Evolutionary conservation across 2,888 invertebrate genomes (phyloP), one percentile per base, ranked within the genome.

Genomic region (Neoscelio sp.): DNA sequence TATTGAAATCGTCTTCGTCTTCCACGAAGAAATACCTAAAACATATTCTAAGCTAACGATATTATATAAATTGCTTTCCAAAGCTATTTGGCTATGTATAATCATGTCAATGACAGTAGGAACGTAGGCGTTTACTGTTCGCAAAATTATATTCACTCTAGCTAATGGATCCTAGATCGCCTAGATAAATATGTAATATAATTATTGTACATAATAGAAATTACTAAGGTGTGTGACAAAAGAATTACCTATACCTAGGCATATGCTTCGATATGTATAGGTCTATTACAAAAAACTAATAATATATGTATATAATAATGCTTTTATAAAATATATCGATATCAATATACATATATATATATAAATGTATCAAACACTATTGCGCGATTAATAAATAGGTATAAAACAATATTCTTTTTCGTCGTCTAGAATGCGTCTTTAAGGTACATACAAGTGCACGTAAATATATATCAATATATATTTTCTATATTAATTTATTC

Each of bases 251-350:
- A 85, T 78, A 80, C 81, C 82, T 82, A 85, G 80, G 80, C 71
- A 83, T 83, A 85, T 86, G 74, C 81, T 85, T 82, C 83, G 83
- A 85, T 85, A 85, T 85, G 83, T 85, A 84, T 86, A 86, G 81
- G 82, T 86, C 88, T 89, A 90, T 89, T 87, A 88, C 86, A 88
- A 87, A 87, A 86, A 87, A 87, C 85, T 88, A 87, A 70, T 82
- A 73, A 75, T 80, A 82, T 84, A 74, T 75, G 79, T 84, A 85
- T 86, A 82, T 87, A 86, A 88, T 89, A 86, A 85, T 88, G 83
- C 85, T 88, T 84, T 88, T 87, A 87, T 88, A 89, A 89, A 89
- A 89, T 88, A 89, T 89, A 87, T 88, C 82, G 82, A 87, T 86
- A 87, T 87, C 80, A 86, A 86, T 86, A 82, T 83, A 80, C 79